Evolutionary conservation across 2,797 vertebrate genomes (phyloP), one percentile per base, ranked within the genome.

Genomic region (Champsocephalus esox): DNA sequence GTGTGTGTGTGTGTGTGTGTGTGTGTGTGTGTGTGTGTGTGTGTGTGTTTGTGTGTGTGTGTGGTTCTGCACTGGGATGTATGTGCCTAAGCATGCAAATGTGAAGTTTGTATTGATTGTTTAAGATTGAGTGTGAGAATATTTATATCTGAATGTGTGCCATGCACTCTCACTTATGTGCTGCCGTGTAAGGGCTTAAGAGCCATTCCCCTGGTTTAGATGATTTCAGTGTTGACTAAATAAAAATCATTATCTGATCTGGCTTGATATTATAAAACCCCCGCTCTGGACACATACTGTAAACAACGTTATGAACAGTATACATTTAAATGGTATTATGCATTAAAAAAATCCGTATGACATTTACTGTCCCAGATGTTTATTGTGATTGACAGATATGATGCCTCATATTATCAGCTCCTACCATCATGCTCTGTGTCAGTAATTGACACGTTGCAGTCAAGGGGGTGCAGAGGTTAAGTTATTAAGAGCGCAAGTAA

Each of bases 71-170:
- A 34, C n/a, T 1, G 0, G 54, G 28, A 21, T 49, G 38, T 44
- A n/a, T 60, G 61, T 67, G 56, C 10, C 45, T 12, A 64, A 44
- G 32, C 24, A 87, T 77, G 74, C 65, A 72, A 66, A 82, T 83
- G 59, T 70, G 19, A 67, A 49, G 24, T 56, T 62, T 82, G 77
- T 50, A 75, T 34, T 46, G 41, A 52, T 57, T 66, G 60, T 54
- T 68, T 75, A 8, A 21, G 21, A 11, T 58, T 70, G 41, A 50
- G 38, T 55, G 65, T 45, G 59, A 49, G 28, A 21, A 32, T 38
- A 38, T 38, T 38, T 38, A 38, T 38, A 38, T 38, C 34, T 38
- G 8, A 38, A 38, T 38, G 34, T 38, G 34, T 38, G 34, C 34
- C 34, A 38, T 38, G 34, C 34, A 38, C 34, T 38, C 34, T 38